Percentiles rank a stretch among this genome's conserved stretches.
These are phyloP conservation scores for Busseola fusca DNA, from an alignment of 2,888 invertebrate genomes.

Conservation along the genomic window DNA sequence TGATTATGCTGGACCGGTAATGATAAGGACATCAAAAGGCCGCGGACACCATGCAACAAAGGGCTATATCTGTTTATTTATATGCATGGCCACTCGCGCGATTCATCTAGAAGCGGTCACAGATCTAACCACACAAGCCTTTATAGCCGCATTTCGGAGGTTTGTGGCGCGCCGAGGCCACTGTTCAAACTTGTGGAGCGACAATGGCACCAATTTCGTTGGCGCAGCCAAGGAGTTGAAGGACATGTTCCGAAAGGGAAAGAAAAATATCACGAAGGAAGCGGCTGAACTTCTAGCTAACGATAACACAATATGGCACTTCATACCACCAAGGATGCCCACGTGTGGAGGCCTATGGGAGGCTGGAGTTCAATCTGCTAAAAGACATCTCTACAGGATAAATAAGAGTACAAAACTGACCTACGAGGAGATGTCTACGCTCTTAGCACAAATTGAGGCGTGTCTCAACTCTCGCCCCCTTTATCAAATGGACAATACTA, in stretches of 20 bases:
- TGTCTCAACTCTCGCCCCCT: background rate
- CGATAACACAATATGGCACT: constrained; percentile 1
- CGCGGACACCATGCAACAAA: background rate
- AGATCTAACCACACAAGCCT: background rate
- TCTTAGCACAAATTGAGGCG: background rate
- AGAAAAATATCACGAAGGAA: background rate
- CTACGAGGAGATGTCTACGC: background rate
- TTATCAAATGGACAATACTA: background rate
- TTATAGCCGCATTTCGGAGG: background rate
- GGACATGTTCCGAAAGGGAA: background rate
- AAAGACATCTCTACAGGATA: background rate
- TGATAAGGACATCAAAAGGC: background rate
- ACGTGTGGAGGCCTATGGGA: background rate
- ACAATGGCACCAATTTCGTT: background rate
- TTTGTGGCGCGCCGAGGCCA: background rate
- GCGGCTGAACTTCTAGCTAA: constrained; percentile 3
- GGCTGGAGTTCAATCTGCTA: background rate
- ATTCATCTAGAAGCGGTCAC: background rate
- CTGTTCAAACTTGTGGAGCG: background rate
- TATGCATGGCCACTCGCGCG: background rate
- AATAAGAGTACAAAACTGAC: background rate
- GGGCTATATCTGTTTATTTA: background rate
- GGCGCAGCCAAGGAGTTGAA: background rate
- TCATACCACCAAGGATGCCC: constrained; percentile 3
- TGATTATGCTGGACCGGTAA: no score